Conservation (phyloP, 1,140 invertebrate species). For the Listronotus oregonensis region DNA sequence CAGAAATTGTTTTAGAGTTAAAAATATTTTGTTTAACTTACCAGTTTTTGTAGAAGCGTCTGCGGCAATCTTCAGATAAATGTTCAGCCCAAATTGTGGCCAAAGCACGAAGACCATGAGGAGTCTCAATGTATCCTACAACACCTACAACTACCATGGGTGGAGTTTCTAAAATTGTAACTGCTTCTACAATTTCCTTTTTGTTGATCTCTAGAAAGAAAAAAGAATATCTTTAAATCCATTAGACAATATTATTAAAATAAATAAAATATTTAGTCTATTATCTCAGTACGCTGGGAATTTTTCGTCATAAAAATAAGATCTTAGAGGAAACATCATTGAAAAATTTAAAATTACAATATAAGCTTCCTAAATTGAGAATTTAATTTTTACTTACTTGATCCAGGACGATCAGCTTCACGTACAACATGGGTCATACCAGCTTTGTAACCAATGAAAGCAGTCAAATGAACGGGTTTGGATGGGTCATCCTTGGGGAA, state of each 20-base stretch:
- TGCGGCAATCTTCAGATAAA: slow-evolving; percentile 95
- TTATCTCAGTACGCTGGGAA: too few species aligned
- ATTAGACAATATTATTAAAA: neutral
- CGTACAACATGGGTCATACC: slow-evolving; percentile 99
- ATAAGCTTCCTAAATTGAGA: too few species aligned
- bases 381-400: slow-evolving; percentile 75
- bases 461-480: slow-evolving; percentile 97
- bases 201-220: slow-evolving; percentile 90
- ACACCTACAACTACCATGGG: slow-evolving; percentile 98
- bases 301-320: too few species aligned
- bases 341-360: too few species aligned
- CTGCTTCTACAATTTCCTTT: slow-evolving; percentile 99
- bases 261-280: too few species aligned
- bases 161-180: slow-evolving; percentile 97
- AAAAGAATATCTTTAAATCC: neutral
- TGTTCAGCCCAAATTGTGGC: slow-evolving; percentile 99
- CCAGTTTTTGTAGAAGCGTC: slow-evolving; percentile 99
- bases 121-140: slow-evolving; percentile 98
- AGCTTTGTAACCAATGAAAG: slow-evolving; percentile 98
- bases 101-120: slow-evolving; percentile 90
- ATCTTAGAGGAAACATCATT: too few species aligned
- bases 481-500: slow-evolving; percentile 97
- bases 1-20: too few species aligned
- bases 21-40: slow-evolving; percentile 67
- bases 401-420: slow-evolving; percentile 98